These are phyloP conservation scores for Acleris holmiana DNA, from an alignment of 2,888 invertebrate species.

Conservation along the genomic window DNA sequence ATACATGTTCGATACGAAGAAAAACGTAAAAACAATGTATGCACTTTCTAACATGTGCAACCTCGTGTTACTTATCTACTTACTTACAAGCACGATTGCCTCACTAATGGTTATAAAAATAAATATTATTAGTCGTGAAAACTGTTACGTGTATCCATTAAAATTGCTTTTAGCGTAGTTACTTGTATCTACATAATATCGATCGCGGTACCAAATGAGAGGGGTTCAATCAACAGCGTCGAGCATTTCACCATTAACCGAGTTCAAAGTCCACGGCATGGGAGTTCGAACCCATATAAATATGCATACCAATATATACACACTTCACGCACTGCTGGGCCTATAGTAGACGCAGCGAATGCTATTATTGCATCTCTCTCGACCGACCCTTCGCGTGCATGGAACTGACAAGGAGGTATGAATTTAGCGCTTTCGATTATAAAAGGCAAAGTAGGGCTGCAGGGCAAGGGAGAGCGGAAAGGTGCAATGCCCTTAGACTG, in stretches of 20 bases:
- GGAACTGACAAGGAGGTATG: conserved; percentile 64
- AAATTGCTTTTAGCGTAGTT: conserved; percentile 24
- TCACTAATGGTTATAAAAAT: conserved; percentile 22
- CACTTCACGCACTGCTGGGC: conserved; percentile 73
- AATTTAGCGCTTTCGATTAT: conserved; percentile 66
- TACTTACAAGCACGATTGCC: conserved; percentile 30
- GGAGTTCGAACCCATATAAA: conserved; percentile 55
- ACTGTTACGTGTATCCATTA: conserved; percentile 23
- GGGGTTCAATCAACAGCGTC: conserved; percentile 50
- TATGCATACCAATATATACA: conserved; percentile 65
- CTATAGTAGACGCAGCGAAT: conserved; percentile 66
- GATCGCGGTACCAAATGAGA: conserved; percentile 62
- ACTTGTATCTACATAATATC: conserved; percentile 56
- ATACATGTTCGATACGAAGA: too few species aligned
- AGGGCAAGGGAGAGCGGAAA: conserved; percentile 81
- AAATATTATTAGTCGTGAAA: conserved; percentile 27
- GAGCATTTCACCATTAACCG: conserved; percentile 72
- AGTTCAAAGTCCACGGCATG: conserved; percentile 78
- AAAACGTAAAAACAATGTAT: too few species aligned
- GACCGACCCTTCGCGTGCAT: conserved; percentile 57
- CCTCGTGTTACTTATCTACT: conserved; percentile 30
- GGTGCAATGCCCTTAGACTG: conserved; percentile 80
- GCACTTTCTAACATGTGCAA: conserved; percentile 17
- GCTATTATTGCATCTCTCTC: conserved; percentile 77
- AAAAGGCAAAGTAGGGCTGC: conserved; percentile 80